Evolutionary conservation across 2,797 vertebrate species (phyloP).

Genomic region (Premnoplex brunnescens): DNA sequence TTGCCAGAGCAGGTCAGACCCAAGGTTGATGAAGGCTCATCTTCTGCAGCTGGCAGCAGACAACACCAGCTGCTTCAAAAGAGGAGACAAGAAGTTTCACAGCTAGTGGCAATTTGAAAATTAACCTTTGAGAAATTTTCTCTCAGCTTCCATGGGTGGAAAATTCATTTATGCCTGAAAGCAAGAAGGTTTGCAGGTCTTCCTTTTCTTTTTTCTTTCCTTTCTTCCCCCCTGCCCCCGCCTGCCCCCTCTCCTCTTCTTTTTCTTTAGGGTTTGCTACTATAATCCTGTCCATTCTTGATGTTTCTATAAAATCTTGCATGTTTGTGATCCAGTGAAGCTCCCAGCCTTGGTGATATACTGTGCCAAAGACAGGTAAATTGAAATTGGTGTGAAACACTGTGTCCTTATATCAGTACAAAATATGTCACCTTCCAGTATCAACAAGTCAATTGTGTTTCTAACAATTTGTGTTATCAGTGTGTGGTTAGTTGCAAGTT

Average conservation of each 20-base stretch:
- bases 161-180: not conserved
- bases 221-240: too few relatives aligned
- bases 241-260: accelerated
- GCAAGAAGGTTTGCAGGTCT: not conserved
- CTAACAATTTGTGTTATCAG: not conserved
- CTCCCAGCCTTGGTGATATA: not conserved
- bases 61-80: conserved; percentile 36
- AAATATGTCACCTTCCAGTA: not conserved
- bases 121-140: conserved; percentile 35
- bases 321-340: not conserved
- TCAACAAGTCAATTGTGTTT: not conserved
- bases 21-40: conserved; percentile 34
- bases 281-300: not conserved
- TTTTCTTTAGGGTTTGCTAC: not conserved
- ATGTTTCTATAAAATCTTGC: not conserved
- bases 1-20: not conserved
- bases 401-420: not conserved
- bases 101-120: conserved; percentile 34
- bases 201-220: not conserved
- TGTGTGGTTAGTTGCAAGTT: not conserved
- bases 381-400: not conserved
- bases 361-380: not conserved
- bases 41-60: conserved; percentile 38
- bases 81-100: conserved; percentile 9
- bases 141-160: not conserved